Evolutionary conservation across 2,888 invertebrate species (phyloP).

Genomic region (Campopleginae sp.): DNA sequence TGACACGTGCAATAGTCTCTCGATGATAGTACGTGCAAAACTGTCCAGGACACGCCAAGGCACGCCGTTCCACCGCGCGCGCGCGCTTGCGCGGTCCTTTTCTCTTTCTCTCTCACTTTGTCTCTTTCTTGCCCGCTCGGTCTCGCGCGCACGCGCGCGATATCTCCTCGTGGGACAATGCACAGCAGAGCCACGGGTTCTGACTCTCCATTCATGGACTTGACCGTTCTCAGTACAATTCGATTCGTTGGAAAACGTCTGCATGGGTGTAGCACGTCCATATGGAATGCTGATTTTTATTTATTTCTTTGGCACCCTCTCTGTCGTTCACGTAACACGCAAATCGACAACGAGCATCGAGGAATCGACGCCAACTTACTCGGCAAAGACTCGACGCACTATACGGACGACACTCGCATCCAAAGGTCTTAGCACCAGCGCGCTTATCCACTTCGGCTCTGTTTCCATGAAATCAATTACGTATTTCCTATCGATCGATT

Average conservation of each 20-base stretch:
- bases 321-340: constrained; percentile 61
- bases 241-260: constrained; percentile 79
- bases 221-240: constrained; percentile 78
- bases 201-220: constrained; percentile 76
- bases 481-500: constrained; percentile 28
- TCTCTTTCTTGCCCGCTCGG: too few species aligned
- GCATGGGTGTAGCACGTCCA: constrained; percentile 68
- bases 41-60: constrained; percentile 65
- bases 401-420: constrained; percentile 67
- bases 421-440: constrained; percentile 47
- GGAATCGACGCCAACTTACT: constrained; percentile 61
- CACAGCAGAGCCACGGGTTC: constrained; percentile 50
- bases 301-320: constrained; percentile 37
- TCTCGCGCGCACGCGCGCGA: too few species aligned
- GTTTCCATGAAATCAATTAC: constrained; percentile 54
- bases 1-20: constrained; percentile 65
- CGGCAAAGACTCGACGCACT: constrained; percentile 20
- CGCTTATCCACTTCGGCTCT: constrained; percentile 50
- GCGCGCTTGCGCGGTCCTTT: constrained; percentile 25
- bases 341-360: constrained; percentile 55
- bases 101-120: constrained; percentile 19
- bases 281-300: constrained; percentile 77
- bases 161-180: constrained; percentile 77
- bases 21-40: constrained; percentile 64
- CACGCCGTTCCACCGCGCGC: constrained; percentile 62